phyloP scores from a whole-genome alignment of 1,140 invertebrate species.

The Neuroterus valhalla region DNA sequence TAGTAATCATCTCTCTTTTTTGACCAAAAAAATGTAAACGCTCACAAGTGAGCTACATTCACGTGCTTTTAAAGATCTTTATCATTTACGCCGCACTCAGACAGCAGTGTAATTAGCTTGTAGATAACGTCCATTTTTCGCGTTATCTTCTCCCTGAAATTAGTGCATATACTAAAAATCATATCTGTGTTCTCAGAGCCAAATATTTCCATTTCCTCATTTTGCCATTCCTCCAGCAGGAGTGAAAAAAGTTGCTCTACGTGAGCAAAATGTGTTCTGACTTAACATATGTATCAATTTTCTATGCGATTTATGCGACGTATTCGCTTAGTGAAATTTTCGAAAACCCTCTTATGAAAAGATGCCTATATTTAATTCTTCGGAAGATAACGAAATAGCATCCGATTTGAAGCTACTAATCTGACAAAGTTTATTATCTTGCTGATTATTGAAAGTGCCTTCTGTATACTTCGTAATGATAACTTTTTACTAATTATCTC shows the following conservation, averaged over 20 bases:
- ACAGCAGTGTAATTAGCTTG: conserved; percentile 15
- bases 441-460: background rate
- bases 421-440: conserved; percentile 30
- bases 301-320: too few relatives aligned
- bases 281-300: background rate
- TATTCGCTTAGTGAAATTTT: too few relatives aligned
- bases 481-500: background rate
- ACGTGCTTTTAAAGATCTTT: conserved; percentile 4
- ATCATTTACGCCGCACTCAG: conserved; percentile 8
- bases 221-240: background rate
- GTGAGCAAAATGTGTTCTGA: background rate
- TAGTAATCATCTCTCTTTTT: background rate
- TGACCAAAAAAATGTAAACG: background rate
- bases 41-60: background rate
- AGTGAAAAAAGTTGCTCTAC: background rate
- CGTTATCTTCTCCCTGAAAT: background rate
- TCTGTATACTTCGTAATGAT: conserved; percentile 12
- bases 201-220: background rate
- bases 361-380: conserved; percentile 1
- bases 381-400: conserved; percentile 14
- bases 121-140: background rate
- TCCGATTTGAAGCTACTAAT: conserved; percentile 2
- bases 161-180: background rate
- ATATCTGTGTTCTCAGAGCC: background rate
- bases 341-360: background rate